phyloP scores from a whole-genome alignment of 2,113 vertebrate species.

The Oceanodroma tethys region DNA sequence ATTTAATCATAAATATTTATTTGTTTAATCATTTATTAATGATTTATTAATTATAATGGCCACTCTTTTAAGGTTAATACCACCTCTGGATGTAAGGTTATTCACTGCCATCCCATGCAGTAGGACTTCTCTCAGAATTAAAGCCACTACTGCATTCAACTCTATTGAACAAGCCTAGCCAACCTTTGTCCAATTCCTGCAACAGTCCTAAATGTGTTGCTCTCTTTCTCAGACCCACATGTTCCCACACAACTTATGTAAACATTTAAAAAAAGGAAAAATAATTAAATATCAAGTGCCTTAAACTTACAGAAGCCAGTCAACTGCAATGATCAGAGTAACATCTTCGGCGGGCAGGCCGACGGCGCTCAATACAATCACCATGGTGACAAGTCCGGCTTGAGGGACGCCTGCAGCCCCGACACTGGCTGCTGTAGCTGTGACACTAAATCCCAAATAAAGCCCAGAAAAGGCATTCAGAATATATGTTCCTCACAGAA shows the following conservation, averaged over 20 bases:
- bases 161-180: background rate
- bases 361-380: slow-evolving; percentile 93
- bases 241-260: background rate
- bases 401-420: slow-evolving; percentile 96
- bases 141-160: background rate
- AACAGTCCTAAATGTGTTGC: background rate
- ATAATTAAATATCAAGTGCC: background rate
- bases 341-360: slow-evolving; percentile 92
- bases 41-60: no score
- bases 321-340: slow-evolving; percentile 94
- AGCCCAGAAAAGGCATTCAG: slow-evolving; percentile 23
- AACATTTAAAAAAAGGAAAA: background rate
- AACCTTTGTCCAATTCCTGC: background rate
- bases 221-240: background rate
- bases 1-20: no score
- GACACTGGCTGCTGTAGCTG: slow-evolving; percentile 93
- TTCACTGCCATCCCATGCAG: background rate
- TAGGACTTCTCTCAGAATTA: background rate
- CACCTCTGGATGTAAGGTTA: background rate
- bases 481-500: background rate
- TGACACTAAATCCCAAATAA: slow-evolving; percentile 79
- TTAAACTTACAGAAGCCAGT: slow-evolving; percentile 96
- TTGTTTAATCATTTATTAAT: no score
- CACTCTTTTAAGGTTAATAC: background rate
- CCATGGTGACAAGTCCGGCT: slow-evolving; percentile 97